Evolutionary conservation across 2,113 vertebrate species (phyloP), one percentile per base, ranked within the genome.

Genomic region (Scortum barcoo): DNA sequence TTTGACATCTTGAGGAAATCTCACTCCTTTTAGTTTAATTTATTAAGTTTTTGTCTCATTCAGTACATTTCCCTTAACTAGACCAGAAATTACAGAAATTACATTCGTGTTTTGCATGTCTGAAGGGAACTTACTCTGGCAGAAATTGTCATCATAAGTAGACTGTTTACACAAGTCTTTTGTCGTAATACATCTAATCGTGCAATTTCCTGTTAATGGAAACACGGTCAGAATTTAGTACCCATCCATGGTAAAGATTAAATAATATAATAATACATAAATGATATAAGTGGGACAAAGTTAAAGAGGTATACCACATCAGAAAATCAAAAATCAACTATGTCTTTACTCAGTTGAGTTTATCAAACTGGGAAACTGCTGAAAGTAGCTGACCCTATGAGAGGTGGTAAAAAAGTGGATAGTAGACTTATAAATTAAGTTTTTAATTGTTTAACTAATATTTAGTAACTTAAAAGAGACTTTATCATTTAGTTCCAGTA

Each of bases 81-180:
- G 5, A 40, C 2, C 16, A 13, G 22, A 48, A 20, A 50, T 28
- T 1, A 42, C 4, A 5, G 28, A 50, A 14, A 38, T 71, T 30
- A 38, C 19, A 24, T 54, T 30, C 0, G 24, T 51, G 26, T 5
- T 30, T 48, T 53, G 10, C 16, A 48, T 7, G 11, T 1, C 17
- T 62, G 20, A 57, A 67, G 14, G 7, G 44, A 36, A 74, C 87
- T 83, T 30, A 89, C 87, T 3, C 0, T 0, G 19, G 63, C 91
- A 94, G 9, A 0, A 0, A 0, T 0, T 0, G 1, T 22, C 0
- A 2, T n/a, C 0, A 42, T 88, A 91, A 0, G 0, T 0, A 1
- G 28, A 0, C 0, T 0, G 0, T 0, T 22, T 0, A 65, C 93
- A 94, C 8, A 13, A 2, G 0, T 0, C 1, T 0, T 0, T 0